Percentiles rank a stretch among this genome's conserved stretches.
phyloP scores from a whole-genome alignment of 2,113 vertebrate species.

The Turdus rufiventris region DNA sequence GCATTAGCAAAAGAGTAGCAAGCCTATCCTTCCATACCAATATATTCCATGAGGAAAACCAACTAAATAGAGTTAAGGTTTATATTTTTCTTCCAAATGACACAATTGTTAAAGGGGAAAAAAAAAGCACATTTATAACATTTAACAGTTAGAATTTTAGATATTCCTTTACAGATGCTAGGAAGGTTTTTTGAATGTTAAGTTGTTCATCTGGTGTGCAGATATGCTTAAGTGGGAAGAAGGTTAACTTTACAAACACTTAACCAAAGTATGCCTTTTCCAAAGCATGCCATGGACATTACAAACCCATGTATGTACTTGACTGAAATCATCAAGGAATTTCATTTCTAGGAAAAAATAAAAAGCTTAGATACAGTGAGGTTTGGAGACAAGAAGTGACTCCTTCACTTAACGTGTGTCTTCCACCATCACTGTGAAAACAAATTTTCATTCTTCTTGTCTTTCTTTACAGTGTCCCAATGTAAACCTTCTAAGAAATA shows the following conservation, averaged over 20 bases:
- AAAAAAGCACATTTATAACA: background rate
- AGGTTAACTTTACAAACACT: background rate
- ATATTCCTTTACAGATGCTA: background rate
- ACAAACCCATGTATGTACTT: background rate
- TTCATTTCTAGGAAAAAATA: background rate
- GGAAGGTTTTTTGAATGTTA: background rate
- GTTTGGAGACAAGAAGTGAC: background rate
- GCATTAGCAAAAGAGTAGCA: background rate
- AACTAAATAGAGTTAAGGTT: background rate
- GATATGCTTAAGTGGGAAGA: background rate
- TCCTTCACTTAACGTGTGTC: accelerated
- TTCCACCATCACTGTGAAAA: background rate
- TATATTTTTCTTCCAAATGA: background rate
- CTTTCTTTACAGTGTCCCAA: background rate
- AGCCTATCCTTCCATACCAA: background rate
- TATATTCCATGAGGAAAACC: background rate
- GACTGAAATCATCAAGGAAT: background rate
- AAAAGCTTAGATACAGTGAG: background rate
- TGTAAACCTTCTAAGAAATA: background rate
- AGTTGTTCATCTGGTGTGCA: background rate
- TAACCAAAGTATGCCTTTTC: background rate
- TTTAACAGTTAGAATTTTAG: background rate
- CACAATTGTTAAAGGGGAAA: background rate
- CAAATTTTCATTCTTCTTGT: background rate
- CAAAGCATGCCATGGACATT: background rate